These are phyloP conservation scores for Synaphobranchus kaupii DNA, from an alignment of 2,797 vertebrate species.

Conservation along the genomic window DNA sequence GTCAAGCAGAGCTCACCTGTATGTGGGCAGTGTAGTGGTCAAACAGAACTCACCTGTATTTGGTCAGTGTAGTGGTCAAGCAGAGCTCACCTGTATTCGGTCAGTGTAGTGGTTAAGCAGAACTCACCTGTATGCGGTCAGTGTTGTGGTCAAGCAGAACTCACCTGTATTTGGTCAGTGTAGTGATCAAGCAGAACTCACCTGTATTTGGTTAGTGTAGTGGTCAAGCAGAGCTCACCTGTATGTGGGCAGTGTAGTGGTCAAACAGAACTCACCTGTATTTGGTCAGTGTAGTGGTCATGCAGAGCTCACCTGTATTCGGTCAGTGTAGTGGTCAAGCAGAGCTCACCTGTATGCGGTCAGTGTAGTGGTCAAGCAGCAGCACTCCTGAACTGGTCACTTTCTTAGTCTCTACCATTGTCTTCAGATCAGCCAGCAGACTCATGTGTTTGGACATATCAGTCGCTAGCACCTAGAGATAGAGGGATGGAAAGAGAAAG, in stretches of 20 bases:
- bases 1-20: background rate
- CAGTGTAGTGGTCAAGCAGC: constrained; percentile 90
- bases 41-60: constrained; percentile 50
- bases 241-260: background rate
- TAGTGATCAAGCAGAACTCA: background rate
- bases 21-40: constrained; percentile 39
- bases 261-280: background rate
- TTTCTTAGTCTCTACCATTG: constrained; percentile 97
- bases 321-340: background rate
- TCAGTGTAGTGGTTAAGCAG: constrained; percentile 85
- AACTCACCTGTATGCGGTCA: background rate
- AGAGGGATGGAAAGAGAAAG: background rate
- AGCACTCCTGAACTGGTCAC: constrained; percentile 93
- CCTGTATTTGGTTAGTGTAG: background rate
- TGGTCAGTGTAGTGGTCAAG: background rate
- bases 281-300: background rate
- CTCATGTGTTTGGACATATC: constrained; percentile 98
- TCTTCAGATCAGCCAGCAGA: constrained; percentile 91
- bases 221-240: background rate
- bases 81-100: constrained; percentile 83
- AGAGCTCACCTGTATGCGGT: constrained; percentile 86
- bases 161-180: background rate
- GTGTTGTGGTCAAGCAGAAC: background rate
- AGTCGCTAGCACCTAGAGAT: constrained; percentile 74
- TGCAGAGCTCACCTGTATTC: background rate